Evolutionary conservation across 2,113 vertebrate genomes (phyloP).

Genomic region (Sylvietta virens): DNA sequence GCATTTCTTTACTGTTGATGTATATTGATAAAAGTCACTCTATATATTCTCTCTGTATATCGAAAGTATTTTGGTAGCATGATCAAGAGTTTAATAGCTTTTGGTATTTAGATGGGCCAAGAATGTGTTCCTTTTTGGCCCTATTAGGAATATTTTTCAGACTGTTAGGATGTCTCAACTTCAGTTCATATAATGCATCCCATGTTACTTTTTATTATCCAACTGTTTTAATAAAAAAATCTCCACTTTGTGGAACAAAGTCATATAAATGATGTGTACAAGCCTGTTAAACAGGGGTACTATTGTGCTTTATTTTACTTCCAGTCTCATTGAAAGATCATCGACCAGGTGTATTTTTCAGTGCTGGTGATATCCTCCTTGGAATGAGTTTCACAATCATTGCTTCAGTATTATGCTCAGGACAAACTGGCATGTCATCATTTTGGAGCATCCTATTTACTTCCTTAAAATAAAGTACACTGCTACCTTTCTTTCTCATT

Average conservation of each 20-base stretch:
- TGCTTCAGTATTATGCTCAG: not conserved
- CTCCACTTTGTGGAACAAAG: not conserved
- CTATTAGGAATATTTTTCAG: not conserved
- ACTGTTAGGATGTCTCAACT: not conserved
- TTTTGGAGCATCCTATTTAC: not conserved
- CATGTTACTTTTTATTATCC: not conserved
- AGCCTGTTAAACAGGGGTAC: not conserved
- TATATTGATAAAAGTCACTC: fast-evolving
- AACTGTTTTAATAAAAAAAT: not conserved
- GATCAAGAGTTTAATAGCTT: not conserved
- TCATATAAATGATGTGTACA: not conserved
- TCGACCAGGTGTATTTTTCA: not conserved
- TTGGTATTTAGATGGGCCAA: not conserved
- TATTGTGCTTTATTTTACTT: not conserved
- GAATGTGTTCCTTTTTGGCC: not conserved
- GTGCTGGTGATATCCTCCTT: not conserved
- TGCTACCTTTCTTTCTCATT: fast-evolving
- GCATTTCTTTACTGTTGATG: not conserved
- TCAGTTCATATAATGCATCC: not conserved
- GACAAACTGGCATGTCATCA: not conserved
- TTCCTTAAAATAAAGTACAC: not conserved
- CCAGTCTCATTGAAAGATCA: not conserved
- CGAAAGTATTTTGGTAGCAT: not conserved
- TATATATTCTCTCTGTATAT: not conserved
- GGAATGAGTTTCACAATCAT: not conserved